Percentiles rank a stretch among this genome's conserved stretches.
Conservation (phyloP, 1,140 invertebrate genomes). For the Rhizoglyphus robini region DNA sequence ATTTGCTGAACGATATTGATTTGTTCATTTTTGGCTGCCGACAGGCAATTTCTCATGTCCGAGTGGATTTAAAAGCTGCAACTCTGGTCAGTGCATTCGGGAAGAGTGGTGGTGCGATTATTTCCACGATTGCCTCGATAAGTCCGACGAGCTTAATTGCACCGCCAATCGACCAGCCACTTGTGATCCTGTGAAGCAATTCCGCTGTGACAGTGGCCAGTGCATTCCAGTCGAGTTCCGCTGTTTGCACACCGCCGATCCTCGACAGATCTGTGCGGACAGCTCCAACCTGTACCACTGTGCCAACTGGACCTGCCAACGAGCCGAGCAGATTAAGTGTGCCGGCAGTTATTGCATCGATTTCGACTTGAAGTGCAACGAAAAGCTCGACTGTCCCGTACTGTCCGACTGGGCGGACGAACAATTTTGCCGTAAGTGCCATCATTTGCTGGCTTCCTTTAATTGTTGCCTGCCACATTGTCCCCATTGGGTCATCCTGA, state of each 20-base stretch:
- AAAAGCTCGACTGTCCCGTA: constrained; percentile 22
- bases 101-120: constrained; percentile 37
- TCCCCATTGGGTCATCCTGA: too few species aligned
- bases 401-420: constrained; percentile 26
- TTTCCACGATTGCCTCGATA: constrained; percentile 37
- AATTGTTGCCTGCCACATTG: too few species aligned
- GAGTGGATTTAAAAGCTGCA: neutral
- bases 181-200: neutral
- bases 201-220: constrained; percentile 19
- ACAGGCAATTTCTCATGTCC: constrained; percentile 14
- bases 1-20: too few species aligned
- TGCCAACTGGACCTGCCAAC: constrained; percentile 1
- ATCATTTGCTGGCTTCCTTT: too few species aligned
- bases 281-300: constrained; percentile 21
- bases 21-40: too few species aligned
- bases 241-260: constrained; percentile 17
- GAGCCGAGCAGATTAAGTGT: constrained; percentile 8
- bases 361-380: constrained; percentile 23
- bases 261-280: constrained; percentile 17
- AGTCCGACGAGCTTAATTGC: constrained; percentile 36
- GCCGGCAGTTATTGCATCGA: constrained; percentile 19
- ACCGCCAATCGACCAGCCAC: constrained; percentile 27
- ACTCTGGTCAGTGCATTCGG: constrained; percentile 23
- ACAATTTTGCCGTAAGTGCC: constrained; percentile 19
- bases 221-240: constrained; percentile 18